Conservation (phyloP, 2,888 invertebrate genomes). For the Choristoneura rosaceana region DNA sequence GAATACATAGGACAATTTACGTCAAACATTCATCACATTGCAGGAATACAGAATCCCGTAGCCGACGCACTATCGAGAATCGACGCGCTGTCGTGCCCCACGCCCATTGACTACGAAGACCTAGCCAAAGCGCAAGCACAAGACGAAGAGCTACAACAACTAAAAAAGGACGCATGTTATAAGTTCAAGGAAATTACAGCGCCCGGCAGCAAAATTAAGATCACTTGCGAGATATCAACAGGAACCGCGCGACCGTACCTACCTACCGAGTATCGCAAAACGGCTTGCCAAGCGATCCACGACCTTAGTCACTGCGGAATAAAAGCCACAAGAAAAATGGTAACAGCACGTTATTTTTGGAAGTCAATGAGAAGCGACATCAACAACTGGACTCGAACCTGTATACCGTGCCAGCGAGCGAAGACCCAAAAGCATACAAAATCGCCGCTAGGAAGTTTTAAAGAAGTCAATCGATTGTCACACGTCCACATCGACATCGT, state of each 20-base stretch:
- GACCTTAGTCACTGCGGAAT: neutral
- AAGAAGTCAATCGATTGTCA: neutral
- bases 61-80: neutral
- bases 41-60: neutral
- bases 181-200: neutral
- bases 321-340: neutral
- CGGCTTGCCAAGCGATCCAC: neutral
- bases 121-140: neutral
- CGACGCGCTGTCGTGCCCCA: neutral
- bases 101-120: neutral
- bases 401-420: neutral
- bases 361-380: neutral
- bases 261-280: neutral
- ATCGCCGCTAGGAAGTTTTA: neutral
- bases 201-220: neutral
- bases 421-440: neutral
- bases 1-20: no score
- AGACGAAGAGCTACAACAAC: neutral
- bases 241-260: neutral
- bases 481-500: neutral
- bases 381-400: neutral
- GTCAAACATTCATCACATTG: neutral
- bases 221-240: neutral
- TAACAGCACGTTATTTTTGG: neutral
- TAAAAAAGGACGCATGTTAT: neutral